phyloP scores from a whole-genome alignment of 2,888 invertebrate genomes.

The Drosophila yooni region DNA sequence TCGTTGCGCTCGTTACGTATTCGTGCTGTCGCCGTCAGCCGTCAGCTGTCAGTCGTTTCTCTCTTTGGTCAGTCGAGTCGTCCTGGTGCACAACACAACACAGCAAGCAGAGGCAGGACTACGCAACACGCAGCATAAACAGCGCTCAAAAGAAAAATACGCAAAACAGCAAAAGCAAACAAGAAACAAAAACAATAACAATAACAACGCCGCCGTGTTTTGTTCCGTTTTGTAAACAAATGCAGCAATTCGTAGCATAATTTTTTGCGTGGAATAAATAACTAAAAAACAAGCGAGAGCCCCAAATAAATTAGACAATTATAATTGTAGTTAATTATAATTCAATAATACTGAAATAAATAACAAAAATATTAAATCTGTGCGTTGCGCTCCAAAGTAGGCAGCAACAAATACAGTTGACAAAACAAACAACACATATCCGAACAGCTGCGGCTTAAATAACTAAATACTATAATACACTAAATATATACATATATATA shows the following conservation, averaged over 20 bases:
- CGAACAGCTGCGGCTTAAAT: slow-evolving; percentile 23
- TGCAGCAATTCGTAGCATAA: slow-evolving; percentile 35
- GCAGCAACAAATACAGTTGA: slow-evolving; percentile 9
- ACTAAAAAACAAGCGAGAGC: background rate
- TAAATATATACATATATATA: slow-evolving; percentile 11
- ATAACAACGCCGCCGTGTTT: slow-evolving; percentile 25
- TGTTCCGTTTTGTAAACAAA: slow-evolving; percentile 45
- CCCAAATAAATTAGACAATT: slow-evolving; percentile 24
- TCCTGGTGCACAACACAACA: slow-evolving; percentile 21
- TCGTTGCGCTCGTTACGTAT: slow-evolving; percentile 80
- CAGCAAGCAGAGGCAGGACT: slow-evolving; percentile 18
- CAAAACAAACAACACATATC: slow-evolving; percentile 52
- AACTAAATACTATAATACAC: slow-evolving; percentile 6
- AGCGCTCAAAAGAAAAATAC: slow-evolving; percentile 28
- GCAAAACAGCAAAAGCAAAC: slow-evolving; percentile 11
- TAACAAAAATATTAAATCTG: slow-evolving; percentile 15
- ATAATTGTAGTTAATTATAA: slow-evolving; percentile 11
- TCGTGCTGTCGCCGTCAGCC: slow-evolving; percentile 41
- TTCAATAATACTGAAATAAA: background rate
- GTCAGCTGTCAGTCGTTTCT: slow-evolving; percentile 18
- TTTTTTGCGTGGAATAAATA: slow-evolving; percentile 19
- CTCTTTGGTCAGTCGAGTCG: slow-evolving; percentile 22
- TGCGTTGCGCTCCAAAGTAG: slow-evolving; percentile 32
- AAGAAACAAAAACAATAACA: background rate
- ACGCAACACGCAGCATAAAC: slow-evolving; percentile 31